phyloP scores from a whole-genome alignment of 2,113 vertebrate species.

The Archocentrus centrarchus region DNA sequence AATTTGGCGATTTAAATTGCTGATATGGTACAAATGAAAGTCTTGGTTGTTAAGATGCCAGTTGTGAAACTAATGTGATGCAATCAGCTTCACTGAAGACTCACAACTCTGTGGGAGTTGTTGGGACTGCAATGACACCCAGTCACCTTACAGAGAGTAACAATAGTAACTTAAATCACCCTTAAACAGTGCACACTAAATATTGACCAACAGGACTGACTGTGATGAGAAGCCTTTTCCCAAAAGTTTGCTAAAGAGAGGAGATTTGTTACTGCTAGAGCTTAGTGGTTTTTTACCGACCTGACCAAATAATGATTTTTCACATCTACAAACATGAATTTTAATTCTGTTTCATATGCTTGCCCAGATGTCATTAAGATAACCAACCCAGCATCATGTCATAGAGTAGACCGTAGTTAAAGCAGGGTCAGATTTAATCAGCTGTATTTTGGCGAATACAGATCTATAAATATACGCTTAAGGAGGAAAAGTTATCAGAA shows the following conservation, averaged over 20 bases:
- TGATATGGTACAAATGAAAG: background rate
- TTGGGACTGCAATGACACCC: no score
- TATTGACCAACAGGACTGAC: background rate
- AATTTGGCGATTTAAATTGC: background rate
- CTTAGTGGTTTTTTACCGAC: background rate
- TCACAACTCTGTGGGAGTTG: background rate
- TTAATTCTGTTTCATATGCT: background rate
- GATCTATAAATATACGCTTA: background rate
- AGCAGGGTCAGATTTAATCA: background rate
- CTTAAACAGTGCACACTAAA: no score
- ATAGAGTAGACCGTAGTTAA: background rate
- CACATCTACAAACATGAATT: background rate
- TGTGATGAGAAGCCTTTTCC: background rate
- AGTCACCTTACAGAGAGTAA: background rate
- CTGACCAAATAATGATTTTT: constrained; percentile 1
- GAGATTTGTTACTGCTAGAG: background rate
- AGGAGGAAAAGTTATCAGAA: background rate
- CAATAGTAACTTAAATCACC: no score
- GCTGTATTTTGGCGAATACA: background rate
- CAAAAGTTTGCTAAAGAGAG: background rate
- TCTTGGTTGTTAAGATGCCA: background rate
- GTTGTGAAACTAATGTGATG: background rate
- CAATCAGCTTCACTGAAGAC: background rate
- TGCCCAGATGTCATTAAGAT: background rate
- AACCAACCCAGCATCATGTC: background rate